Percentiles rank a stretch among this genome's conserved stretches.
Conservation (phyloP, 2,113 vertebrate species). For the Triplophysa siluroides region DNA sequence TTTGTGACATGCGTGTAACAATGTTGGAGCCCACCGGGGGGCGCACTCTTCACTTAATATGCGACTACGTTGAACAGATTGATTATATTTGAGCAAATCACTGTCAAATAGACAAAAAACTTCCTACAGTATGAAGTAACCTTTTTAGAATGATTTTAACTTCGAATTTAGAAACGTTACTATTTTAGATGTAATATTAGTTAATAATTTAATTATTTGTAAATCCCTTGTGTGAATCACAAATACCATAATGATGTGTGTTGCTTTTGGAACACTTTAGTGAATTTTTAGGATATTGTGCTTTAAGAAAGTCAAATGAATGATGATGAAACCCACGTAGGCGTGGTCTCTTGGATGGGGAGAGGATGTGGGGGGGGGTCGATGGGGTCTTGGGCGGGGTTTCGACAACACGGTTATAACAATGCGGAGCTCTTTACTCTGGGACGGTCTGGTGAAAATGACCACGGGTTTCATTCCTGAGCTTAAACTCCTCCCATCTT, state of each 20-base stretch:
- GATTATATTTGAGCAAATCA: neutral
- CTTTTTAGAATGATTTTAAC: neutral
- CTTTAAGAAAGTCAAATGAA: no score
- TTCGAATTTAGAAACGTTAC: no score
- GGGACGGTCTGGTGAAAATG: slow-evolving; percentile 13
- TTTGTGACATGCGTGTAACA: neutral
- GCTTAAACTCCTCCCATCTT: slow-evolving; percentile 26
- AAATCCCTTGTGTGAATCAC: no score
- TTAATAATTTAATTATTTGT: neutral
- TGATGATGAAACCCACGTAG: neutral
- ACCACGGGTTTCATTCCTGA: neutral
- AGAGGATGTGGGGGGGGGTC: neutral
- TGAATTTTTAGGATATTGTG: no score
- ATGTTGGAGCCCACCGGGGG: neutral
- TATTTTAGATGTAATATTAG: no score
- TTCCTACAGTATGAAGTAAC: neutral
- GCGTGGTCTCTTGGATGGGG: neutral
- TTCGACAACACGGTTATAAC: neutral
- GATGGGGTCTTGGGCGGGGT: neutral
- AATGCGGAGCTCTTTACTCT: slow-evolving; percentile 9
- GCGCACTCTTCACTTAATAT: neutral
- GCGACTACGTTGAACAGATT: neutral
- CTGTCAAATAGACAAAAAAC: neutral
- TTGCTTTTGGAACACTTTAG: no score
- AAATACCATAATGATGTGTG: no score